These are phyloP conservation scores for Vulpes ferrilata DNA, from an alignment of 2,113 vertebrate genomes.

Conservation along the genomic window DNA sequence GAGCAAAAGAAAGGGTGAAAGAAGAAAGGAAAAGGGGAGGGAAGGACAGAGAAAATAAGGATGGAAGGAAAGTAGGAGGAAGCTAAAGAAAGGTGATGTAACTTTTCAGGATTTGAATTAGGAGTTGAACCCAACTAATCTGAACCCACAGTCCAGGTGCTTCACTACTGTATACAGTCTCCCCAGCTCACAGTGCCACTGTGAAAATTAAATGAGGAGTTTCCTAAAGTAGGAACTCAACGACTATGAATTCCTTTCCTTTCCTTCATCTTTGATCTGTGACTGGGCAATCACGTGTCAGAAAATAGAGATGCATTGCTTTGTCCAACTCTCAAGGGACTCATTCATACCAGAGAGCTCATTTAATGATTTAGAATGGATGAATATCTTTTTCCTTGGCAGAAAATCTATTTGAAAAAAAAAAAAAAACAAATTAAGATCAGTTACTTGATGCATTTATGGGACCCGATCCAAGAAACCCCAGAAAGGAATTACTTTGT, in stretches of 20 bases:
- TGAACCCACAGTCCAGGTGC: not conserved
- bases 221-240: not conserved
- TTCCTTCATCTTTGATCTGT: not conserved
- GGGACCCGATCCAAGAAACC: constrained; percentile 62
- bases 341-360: constrained; percentile 54
- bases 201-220: not conserved
- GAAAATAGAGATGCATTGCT: constrained; percentile 39
- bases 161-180: not conserved
- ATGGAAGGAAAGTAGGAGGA: not conserved
- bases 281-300: not conserved
- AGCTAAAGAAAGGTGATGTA: not conserved
- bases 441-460: constrained; percentile 70
- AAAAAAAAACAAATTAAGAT: constrained; percentile 64
- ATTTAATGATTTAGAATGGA: constrained; percentile 72
- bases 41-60: not conserved
- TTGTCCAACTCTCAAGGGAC: not conserved
- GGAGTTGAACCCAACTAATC: not conserved
- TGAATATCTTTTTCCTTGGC: constrained; percentile 64
- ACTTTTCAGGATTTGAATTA: not conserved
- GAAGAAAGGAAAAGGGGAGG: too few relatives aligned
- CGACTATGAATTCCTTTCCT: not conserved
- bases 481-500: constrained; percentile 66
- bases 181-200: not conserved
- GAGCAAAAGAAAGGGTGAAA: too few relatives aligned
- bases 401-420: constrained; percentile 68